Conservation (phyloP, 2,113 vertebrate genomes). For the human region DNA sequence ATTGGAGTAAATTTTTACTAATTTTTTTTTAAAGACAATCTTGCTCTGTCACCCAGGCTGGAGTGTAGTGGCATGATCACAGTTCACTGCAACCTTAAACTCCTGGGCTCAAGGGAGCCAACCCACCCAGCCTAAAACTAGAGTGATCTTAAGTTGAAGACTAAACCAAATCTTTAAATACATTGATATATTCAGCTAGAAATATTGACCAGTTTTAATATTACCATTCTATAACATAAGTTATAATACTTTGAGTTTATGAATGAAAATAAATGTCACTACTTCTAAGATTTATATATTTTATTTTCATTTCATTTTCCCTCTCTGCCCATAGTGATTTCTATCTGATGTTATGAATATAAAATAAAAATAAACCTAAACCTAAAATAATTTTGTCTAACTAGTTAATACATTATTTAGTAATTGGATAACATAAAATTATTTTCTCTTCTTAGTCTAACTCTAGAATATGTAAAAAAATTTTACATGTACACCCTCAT, state of each 20-base stretch:
- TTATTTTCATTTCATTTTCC: conserved; percentile 23
- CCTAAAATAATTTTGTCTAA: background rate
- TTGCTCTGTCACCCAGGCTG: no score
- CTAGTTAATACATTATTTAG: background rate
- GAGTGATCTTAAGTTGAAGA: background rate
- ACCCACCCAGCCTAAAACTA: background rate
- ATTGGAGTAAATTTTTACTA: background rate
- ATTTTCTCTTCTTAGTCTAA: background rate
- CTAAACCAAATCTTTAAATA: background rate
- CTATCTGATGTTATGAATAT: background rate
- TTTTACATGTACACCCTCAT: background rate
- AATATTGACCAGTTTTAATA: background rate
- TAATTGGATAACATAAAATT: background rate
- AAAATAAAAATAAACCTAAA: conserved; percentile 7
- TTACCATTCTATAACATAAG: background rate
- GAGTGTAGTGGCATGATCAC: no score
- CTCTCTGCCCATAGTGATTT: background rate
- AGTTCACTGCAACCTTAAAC: no score
- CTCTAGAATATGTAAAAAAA: background rate
- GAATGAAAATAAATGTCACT: conserved; percentile 18
- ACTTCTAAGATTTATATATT: conserved; percentile 12
- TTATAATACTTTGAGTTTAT: conserved; percentile 1
- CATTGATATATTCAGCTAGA: background rate
- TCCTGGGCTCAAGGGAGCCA: no score
- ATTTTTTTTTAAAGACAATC: no score